These are phyloP conservation scores for Dioctria rufipes DNA, from an alignment of 2,888 invertebrate species.

Conservation along the genomic window DNA sequence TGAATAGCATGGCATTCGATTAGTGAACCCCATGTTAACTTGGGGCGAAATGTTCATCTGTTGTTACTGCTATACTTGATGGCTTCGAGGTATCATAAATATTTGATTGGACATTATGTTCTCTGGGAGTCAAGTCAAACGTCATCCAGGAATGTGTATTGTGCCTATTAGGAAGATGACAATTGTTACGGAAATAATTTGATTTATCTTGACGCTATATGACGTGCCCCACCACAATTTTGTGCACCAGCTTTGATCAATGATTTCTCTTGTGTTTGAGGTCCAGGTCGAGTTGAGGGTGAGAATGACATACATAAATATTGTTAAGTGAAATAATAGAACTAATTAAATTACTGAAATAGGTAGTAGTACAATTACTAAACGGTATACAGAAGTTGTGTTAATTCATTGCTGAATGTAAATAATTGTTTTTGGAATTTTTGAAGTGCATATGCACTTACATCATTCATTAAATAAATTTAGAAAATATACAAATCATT, in stretches of 20 bases:
- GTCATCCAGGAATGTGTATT: constrained; percentile 20
- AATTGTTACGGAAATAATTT: constrained; percentile 47
- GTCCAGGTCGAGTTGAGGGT: no score
- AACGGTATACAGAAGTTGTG: no score
- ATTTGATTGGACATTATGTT: constrained; percentile 47
- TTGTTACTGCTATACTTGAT: constrained; percentile 22
- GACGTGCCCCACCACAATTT: constrained; percentile 10
- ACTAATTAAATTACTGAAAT: no score
- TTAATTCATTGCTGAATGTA: no score
- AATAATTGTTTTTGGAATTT: no score
- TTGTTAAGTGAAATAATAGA: no score
- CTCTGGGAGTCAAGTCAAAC: constrained; percentile 13
- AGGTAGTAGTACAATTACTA: no score
- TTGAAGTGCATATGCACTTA: no score
- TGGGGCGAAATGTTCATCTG: constrained; percentile 13
- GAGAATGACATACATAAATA: no score
- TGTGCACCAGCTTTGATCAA: constrained; percentile 21
- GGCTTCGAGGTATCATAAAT: constrained; percentile 43
- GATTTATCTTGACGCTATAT: constrained; percentile 41
- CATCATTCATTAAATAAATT: no score
- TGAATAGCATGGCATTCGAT: constrained; percentile 49
- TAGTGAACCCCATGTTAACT: constrained; percentile 17
- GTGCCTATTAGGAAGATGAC: constrained; percentile 35
- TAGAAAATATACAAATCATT: no score
- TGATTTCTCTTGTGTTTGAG: background rate